A percentile compares a stretch with the other conserved stretches of the same genome.
Conservation (phyloP, 2,113 vertebrate genomes). For the Salvelinus sp. region DNA sequence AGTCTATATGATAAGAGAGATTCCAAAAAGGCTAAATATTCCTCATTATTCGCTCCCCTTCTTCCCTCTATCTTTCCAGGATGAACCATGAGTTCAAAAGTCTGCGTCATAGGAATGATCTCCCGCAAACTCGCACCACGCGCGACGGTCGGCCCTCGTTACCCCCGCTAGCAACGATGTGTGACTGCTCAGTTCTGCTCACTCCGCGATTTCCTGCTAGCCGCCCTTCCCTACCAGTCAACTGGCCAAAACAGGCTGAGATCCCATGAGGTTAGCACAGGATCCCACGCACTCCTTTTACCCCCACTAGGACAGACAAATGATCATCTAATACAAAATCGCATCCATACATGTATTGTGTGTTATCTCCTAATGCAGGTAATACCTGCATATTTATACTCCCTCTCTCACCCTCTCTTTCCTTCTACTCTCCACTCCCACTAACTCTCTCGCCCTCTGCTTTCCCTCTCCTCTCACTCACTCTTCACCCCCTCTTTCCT, state of each 20-base stretch:
- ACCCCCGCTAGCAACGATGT: constrained; percentile 91
- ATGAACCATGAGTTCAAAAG: constrained; percentile 99
- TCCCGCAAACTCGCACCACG: constrained; percentile 91
- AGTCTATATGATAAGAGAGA: not conserved
- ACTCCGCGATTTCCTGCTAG: constrained; percentile 96
- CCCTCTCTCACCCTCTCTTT: too few relatives aligned
- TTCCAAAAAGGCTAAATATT: not conserved
- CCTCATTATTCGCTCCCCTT: not conserved
- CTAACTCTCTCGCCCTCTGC: not conserved
- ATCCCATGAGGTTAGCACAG: constrained; percentile 96
- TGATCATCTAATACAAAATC: too few relatives aligned
- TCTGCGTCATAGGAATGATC: constrained; percentile 97
- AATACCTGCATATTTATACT: too few relatives aligned
- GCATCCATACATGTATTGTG: too few relatives aligned
- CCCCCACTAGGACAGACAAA: too few relatives aligned
- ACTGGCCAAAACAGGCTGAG: constrained; percentile 96
- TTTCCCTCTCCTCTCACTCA: too few relatives aligned
- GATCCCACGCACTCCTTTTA: too few relatives aligned
- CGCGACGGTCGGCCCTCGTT: constrained; percentile 94
- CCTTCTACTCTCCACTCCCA: not conserved
- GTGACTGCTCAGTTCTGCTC: constrained; percentile 85
- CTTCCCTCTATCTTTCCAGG: constrained; percentile 69
- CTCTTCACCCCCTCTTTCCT: too few relatives aligned
- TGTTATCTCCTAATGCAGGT: too few relatives aligned
- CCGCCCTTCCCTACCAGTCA: constrained; percentile 95